Conservation (phyloP, 1,140 invertebrate species). For the Zaprionus lachaisei region DNA sequence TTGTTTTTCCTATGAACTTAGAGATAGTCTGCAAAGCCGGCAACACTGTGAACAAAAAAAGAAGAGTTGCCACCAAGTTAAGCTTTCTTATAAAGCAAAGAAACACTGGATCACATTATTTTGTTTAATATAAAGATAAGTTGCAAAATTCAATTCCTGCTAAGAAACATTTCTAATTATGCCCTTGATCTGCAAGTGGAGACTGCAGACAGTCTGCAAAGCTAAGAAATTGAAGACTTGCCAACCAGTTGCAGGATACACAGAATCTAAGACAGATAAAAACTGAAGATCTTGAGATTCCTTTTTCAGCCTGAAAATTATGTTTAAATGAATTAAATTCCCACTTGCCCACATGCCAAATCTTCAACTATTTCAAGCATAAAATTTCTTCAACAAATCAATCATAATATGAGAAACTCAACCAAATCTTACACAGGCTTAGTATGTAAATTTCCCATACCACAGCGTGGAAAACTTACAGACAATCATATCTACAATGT, state of each 20-base stretch:
- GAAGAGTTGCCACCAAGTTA: too few relatives aligned
- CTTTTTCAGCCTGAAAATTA: not conserved
- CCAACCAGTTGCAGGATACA: not conserved
- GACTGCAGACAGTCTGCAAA: not conserved
- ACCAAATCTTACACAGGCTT: conserved; percentile 19
- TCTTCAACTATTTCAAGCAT: not conserved
- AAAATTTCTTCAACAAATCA: conserved; percentile 23
- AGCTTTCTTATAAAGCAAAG: not conserved
- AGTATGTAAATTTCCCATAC: conserved; percentile 5
- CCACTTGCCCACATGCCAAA: not conserved
- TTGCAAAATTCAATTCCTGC: too few relatives aligned
- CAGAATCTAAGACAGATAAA: too few relatives aligned
- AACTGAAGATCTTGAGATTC: not conserved
- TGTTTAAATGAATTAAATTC: not conserved
- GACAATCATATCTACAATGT: conserved; percentile 10
- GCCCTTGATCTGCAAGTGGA: not conserved
- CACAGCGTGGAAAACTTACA: not conserved
- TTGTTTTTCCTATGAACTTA: too few relatives aligned
- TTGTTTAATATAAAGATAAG: not conserved
- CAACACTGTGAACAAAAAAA: too few relatives aligned
- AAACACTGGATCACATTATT: not conserved
- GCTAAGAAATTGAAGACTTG: not conserved
- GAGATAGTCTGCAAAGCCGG: too few relatives aligned
- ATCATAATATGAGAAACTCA: conserved; percentile 25
- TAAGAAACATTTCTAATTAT: too few relatives aligned